Evolutionary conservation across 2,888 invertebrate genomes (phyloP).

Genomic region (Brassicogethes aeneus): DNA sequence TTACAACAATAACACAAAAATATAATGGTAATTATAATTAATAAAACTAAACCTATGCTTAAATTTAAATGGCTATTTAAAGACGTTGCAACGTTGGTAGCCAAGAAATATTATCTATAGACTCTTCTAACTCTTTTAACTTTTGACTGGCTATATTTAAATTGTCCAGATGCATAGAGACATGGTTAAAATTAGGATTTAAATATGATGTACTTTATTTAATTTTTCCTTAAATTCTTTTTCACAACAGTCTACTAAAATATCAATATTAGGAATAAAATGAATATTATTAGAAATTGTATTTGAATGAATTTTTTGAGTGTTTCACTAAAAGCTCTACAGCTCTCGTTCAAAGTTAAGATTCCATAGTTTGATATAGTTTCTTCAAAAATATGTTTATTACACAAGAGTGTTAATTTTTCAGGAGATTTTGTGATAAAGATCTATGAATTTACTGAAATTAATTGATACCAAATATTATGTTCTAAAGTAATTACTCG

Average conservation of each 20-base stretch:
- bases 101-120: slow-evolving; percentile 3
- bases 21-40: slow-evolving; percentile 1
- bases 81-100: slow-evolving; percentile 3
- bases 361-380: background rate
- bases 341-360: background rate
- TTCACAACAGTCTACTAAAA: slow-evolving; percentile 7
- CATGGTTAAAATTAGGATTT: slow-evolving; percentile 7
- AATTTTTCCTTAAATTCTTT: slow-evolving; percentile 4
- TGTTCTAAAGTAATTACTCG: slow-evolving; percentile 4
- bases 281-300: background rate
- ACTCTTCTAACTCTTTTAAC: slow-evolving; percentile 6
- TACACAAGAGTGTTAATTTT: background rate
- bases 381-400: background rate
- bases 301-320: background rate
- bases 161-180: slow-evolving; percentile 7
- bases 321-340: background rate
- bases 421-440: slow-evolving; percentile 3
- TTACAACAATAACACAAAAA: slow-evolving; percentile 5
- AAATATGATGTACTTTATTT: slow-evolving; percentile 5
- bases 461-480: slow-evolving; percentile 6
- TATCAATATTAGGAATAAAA: slow-evolving; percentile 2
- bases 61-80: no score
- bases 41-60: no score
- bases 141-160: slow-evolving; percentile 7
- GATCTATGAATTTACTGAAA: slow-evolving; percentile 3